Base-by-base conservation (phyloP, 1,140 invertebrate species). In the Nautilus pompilius region DNA sequence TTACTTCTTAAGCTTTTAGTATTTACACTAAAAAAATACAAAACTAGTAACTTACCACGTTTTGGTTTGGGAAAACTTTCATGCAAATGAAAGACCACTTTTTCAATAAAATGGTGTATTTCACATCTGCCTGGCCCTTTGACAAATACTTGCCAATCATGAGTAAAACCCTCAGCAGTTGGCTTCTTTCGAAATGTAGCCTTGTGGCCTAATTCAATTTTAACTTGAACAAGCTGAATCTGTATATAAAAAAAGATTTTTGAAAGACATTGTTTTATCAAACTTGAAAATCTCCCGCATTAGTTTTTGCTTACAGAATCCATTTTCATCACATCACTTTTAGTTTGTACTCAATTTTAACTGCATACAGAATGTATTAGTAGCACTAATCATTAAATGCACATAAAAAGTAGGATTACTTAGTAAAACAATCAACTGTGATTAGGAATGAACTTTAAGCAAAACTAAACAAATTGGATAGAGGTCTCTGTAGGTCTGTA, bases 141-240 rank as follows among this genome's bases (percentile, higher is more conserved):
- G 4, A 98, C 92, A 86, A 92, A 98, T n/a, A 98, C 89, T 81
- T 93, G 92, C 96, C 96, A 98, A 80, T 98, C 95, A 85, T 98
- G 96, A 67, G 95, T 98, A 75, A 93, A 96, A 17, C 92, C 93
- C 80, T 95, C 90, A 20, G 88, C 86, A 8, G 92, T 94, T 64
- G 86, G 87, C 76, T 91, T 90, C 20, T 87, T 87, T 72, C 90
- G 88, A 65, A 95, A 83, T 54, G 87, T 87, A 65, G 95, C 92
- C 76, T 89, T 87, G 81, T 98, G 95, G 34, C 95, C 95, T 78
- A 96, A 90, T 85, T 96, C 93, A 75, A 98, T 87, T 75, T 89
- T 90, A 62, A 96, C 91, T 82, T 90, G 89, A 67, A 95, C 68
- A 60, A 53, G 26, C 5, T 53, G n/a, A 26, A 15, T 17, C n/a